Conservation (phyloP, 2,113 vertebrate genomes). For the Chionis minor region DNA sequence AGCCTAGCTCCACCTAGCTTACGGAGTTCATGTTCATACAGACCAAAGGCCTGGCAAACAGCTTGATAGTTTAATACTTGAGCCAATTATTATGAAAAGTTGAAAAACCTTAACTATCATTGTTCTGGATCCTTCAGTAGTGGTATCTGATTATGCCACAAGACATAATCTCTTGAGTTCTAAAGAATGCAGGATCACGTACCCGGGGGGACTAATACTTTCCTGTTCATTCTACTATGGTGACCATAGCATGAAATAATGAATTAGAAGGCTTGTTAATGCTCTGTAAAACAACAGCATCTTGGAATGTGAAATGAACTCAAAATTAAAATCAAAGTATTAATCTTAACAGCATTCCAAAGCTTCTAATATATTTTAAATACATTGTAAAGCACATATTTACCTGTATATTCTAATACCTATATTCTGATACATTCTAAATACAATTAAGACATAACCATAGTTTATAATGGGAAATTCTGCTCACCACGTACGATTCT, state of each 20-base stretch:
- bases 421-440: not conserved
- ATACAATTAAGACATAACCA: not conserved
- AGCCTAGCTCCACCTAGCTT: not conserved
- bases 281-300: not conserved
- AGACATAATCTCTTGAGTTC: not conserved
- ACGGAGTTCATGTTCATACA: not conserved
- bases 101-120: not conserved
- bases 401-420: not conserved
- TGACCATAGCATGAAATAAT: not conserved
- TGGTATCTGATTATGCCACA: not conserved
- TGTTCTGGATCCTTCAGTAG: not conserved
- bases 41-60: not conserved
- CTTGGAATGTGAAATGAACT: not conserved
- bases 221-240: not conserved
- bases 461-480: not conserved
- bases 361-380: not conserved
- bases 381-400: not conserved
- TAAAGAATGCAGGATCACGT: not conserved
- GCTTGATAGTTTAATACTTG: not conserved
- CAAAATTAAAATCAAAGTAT: not conserved
- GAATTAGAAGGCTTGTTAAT: not conserved
- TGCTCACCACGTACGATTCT: not conserved
- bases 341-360: not conserved
- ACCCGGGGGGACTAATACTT: not conserved
- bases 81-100: not conserved